Base-by-base conservation (phyloP, 1,140 invertebrate species). In the Musca domestica region DNA sequence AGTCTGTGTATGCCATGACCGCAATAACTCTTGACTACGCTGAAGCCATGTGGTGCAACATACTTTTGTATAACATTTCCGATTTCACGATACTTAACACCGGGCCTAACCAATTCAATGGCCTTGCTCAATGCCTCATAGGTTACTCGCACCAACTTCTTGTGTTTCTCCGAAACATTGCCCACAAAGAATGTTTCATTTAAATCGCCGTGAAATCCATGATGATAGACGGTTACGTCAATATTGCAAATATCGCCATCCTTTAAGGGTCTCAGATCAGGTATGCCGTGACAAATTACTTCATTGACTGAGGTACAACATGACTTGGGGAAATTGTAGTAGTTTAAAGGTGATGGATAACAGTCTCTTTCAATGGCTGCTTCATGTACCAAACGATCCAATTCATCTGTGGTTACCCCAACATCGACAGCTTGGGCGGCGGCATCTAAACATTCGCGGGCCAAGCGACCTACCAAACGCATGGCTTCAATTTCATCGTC, bases 251-350 rank as follows among this genome's bases (percentile, higher is more conserved):
- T 89, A 83, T 99, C 98, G 48, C 98, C 97, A 85, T 99, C 90
- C 85, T 86, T 74, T 25, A 99, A 83, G 1, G 93, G 93, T 74
- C 98, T 87, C 30, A 85, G 84, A 85, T 99, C 97, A 15, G 98
- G 98, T 74, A 99, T 99, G 34, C 98, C 97, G 83, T 99, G 97
- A 80, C 97, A 99, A 75, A 99, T 99, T 22, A 88, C 96, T 87
- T 99, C 98, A 86, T 99, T 99, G 1, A 99, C 93, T 14, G 95
- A 98, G 54, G 98, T 99, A 83, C 98, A 99, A 83, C 97, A 99
- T 41, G 96, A 98, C 72, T 96, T 96, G 10, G 98, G 98, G 82
- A 99, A 99, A 72, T 95, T 90, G 83, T 99, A 98, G 83, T 99
- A 99, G 83, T 99, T 99, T 3, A 99, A 83, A 0, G 98, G 98